Evolutionary conservation across 2,113 vertebrate genomes (phyloP).

Genomic region (Caranx ignobilis): DNA sequence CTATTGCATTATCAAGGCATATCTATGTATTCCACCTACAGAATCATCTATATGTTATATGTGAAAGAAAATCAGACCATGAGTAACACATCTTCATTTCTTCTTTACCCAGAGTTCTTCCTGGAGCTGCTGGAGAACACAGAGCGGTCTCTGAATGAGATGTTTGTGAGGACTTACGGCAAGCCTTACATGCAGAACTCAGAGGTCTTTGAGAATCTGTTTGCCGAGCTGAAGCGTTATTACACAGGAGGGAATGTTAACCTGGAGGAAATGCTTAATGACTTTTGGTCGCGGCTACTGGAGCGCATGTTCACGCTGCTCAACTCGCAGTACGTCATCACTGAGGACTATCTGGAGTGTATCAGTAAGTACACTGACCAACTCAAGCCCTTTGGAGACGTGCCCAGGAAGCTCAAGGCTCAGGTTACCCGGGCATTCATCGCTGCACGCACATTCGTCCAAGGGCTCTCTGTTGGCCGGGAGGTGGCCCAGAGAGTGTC

Average conservation of each 20-base stretch:
- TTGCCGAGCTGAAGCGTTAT: slow-evolving; percentile 94
- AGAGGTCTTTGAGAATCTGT: slow-evolving; percentile 97
- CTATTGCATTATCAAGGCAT: background rate
- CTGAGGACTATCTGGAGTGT: slow-evolving; percentile 96
- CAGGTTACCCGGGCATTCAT: slow-evolving; percentile 96
- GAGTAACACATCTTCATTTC: slow-evolving; percentile 34
- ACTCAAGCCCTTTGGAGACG: slow-evolving; percentile 96
- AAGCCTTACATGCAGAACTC: slow-evolving; percentile 97
- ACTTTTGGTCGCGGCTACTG: slow-evolving; percentile 96
- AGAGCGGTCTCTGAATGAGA: slow-evolving; percentile 93
- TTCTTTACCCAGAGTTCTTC: slow-evolving; percentile 90
- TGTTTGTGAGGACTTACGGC: slow-evolving; percentile 95
- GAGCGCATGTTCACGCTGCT: slow-evolving; percentile 98
- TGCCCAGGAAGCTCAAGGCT: slow-evolving; percentile 94
- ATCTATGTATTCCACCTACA: background rate
- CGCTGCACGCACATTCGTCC: slow-evolving; percentile 95
- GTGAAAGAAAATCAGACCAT: slow-evolving; percentile 84
- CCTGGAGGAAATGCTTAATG: slow-evolving; percentile 96
- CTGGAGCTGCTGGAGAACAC: slow-evolving; percentile 96
- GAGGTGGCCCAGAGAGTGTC: slow-evolving; percentile 96
- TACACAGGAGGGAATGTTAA: slow-evolving; percentile 97
- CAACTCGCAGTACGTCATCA: slow-evolving; percentile 96
- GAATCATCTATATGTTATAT: background rate
- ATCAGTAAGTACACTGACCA: slow-evolving; percentile 97
- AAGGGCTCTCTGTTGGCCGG: slow-evolving; percentile 94